Evolutionary conservation across 2,113 vertebrate genomes (phyloP).

Genomic region (Ameiurus melas): DNA sequence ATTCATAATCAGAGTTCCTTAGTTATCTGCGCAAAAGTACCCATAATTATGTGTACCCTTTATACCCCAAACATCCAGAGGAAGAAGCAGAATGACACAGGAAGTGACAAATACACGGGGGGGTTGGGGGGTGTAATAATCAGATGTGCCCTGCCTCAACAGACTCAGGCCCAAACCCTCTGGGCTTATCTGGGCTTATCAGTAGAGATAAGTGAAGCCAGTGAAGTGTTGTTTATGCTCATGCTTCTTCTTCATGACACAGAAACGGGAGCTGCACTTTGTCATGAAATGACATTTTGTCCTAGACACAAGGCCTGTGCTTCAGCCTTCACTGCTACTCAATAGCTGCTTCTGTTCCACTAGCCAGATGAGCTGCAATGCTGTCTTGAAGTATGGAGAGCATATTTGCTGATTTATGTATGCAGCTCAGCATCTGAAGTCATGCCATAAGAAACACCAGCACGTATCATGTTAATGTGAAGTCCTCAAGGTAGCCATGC

Average conservation of each 20-base stretch:
- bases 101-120: not conserved
- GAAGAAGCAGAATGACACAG: not conserved
- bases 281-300: constrained; percentile 33
- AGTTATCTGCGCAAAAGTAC: not conserved
- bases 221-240: constrained; percentile 39
- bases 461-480: not conserved
- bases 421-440: not conserved
- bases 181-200: constrained; percentile 16
- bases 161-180: not conserved
- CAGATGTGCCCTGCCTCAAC: not conserved
- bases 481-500: not conserved
- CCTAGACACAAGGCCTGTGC: constrained; percentile 25
- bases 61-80: not conserved
- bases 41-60: not conserved
- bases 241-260: constrained; percentile 40
- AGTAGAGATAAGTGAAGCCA: constrained; percentile 29
- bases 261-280: constrained; percentile 27
- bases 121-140: too few relatives aligned
- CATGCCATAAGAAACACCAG: not conserved
- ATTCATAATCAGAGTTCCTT: not conserved
- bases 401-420: constrained; percentile 18
- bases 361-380: too few relatives aligned
- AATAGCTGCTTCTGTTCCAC: not conserved
- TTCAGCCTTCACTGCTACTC: constrained; percentile 21
- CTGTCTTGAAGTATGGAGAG: constrained; percentile 10